Evolutionary conservation across 2,888 invertebrate species (phyloP), one percentile per base, ranked within the genome.

Genomic region (Megaustenia siamemsis): DNA sequence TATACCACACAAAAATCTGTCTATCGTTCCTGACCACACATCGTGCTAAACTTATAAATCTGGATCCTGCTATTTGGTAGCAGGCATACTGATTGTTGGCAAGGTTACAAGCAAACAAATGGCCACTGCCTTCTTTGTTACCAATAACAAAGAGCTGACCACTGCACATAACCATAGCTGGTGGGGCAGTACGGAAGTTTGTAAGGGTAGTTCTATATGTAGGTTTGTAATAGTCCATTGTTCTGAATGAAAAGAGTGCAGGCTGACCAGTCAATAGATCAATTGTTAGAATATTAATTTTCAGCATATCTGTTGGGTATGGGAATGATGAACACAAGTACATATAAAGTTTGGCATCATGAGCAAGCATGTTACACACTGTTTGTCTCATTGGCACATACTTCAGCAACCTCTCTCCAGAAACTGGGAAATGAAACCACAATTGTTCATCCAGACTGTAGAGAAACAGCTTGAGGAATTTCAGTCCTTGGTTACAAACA

Each of bases 201-300:
- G 92, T 93, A 28, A 93, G 88, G 1, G 93, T 92, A n/a, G 93
- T 93, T 68, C 92, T 88, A 86, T 93, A 93, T 82, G 92, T 91
- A 1, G 92, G 92, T 81, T 91, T 92, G 83, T 91, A 91, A 83
- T 89, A 90, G 82, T 92, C 92, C 12, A 90, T 88, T 10, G 92
- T 92, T 63, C 90, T 87, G 83, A 93, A 93, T 15, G 92, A 92
- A 84, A 92, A 91, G 43, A 93, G 86, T 5, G 90, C 87, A 18
- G 91, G 91, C 75, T 92, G 90, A 15, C 91, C 90, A 76, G 91
- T 91, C n/a, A 90, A 76, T 21, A 93, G 86, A 85, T 93, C 92
- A 21, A 93, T 87, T 8, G 90, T 91, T 56, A 93, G 88, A 40
- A 93, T 90, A 87, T 93, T 91, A 68, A 93, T 92, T 79, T 92